A percentile compares a stretch with the other conserved stretches of the same genome.
Conservation (phyloP, 2,888 invertebrate genomes). For the Perizoma flavofasciatum region DNA sequence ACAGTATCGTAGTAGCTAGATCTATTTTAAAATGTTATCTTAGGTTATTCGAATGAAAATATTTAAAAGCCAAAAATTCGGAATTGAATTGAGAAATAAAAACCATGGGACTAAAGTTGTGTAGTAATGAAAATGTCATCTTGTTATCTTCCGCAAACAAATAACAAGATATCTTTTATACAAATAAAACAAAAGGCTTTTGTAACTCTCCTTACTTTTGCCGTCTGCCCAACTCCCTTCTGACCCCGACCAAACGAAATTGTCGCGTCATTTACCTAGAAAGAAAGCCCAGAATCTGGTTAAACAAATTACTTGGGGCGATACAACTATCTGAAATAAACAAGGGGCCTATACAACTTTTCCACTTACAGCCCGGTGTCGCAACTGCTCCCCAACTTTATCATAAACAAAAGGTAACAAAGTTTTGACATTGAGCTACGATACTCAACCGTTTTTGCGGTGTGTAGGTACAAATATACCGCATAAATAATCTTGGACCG, state of each 20-base stretch:
- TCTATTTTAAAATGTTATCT: no score
- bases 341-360: slow-evolving; percentile 56
- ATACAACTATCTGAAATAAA: slow-evolving; percentile 51
- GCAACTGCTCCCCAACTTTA: slow-evolving; percentile 55
- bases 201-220: slow-evolving; percentile 17
- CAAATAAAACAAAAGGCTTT: slow-evolving; percentile 27
- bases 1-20: no score
- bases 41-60: no score
- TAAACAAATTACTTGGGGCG: slow-evolving; percentile 48
- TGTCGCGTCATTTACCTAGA: slow-evolving; percentile 30
- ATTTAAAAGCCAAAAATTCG: not conserved
- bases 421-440: slow-evolving; percentile 56
- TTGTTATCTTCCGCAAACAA: slow-evolving; percentile 19
- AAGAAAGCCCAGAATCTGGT: slow-evolving; percentile 40
- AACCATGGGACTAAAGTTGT: not conserved
- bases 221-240: slow-evolving; percentile 16
- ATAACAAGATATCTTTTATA: slow-evolving; percentile 20
- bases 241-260: slow-evolving; percentile 29
- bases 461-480: slow-evolving; percentile 24
- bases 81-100: not conserved
- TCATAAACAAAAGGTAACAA: slow-evolving; percentile 61
- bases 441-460: slow-evolving; percentile 48
- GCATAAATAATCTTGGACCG: slow-evolving; percentile 45
- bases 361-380: slow-evolving; percentile 57
- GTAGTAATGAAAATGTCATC: slow-evolving; percentile 16